Percentiles rank a stretch among this genome's conserved stretches.
Evolutionary conservation across 2,797 vertebrate species (phyloP).

Genomic region (Danio jaintianensis): DNA sequence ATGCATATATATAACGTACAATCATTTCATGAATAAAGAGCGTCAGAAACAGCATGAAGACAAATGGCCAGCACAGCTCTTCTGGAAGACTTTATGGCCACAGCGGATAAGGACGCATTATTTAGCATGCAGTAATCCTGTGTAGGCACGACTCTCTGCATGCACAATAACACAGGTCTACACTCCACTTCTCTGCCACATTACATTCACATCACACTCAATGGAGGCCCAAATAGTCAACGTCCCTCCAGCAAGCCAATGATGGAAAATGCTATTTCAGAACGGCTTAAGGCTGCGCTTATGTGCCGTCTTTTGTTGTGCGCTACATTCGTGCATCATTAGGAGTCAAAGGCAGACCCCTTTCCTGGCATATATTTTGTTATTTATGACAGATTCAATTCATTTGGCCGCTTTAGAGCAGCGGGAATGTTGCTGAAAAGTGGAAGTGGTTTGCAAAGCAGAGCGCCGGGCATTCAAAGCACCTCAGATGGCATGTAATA

Average conservation of each 20-base stretch:
- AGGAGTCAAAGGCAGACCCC: constrained; percentile 49
- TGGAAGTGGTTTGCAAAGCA: constrained; percentile 37
- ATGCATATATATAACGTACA: background rate
- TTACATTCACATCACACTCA: constrained; percentile 55
- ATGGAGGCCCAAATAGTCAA: constrained; percentile 25
- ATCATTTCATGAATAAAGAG: background rate
- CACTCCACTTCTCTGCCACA: constrained; percentile 55
- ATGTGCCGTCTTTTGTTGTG: constrained; percentile 47
- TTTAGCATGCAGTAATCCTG: constrained; percentile 19
- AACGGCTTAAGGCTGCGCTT: constrained; percentile 48
- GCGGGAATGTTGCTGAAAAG: constrained; percentile 21
- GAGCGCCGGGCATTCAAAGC: constrained; percentile 14
- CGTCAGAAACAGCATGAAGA: background rate
- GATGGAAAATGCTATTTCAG: constrained; percentile 56
- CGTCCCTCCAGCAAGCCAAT: constrained; percentile 50
- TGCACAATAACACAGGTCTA: constrained; percentile 44
- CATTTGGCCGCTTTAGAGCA: constrained; percentile 48
- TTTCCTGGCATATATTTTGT: constrained; percentile 50
- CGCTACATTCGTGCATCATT: constrained; percentile 52
- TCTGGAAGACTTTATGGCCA: constrained; percentile 1
- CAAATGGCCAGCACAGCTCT: background rate
- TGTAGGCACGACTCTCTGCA: background rate
- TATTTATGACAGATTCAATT: constrained; percentile 51
- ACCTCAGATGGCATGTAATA: background rate
- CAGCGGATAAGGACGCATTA: constrained; percentile 9